Evolutionary conservation across 2,797 vertebrate genomes (phyloP).

Genomic region (Hoplostethus mediterraneus): DNA sequence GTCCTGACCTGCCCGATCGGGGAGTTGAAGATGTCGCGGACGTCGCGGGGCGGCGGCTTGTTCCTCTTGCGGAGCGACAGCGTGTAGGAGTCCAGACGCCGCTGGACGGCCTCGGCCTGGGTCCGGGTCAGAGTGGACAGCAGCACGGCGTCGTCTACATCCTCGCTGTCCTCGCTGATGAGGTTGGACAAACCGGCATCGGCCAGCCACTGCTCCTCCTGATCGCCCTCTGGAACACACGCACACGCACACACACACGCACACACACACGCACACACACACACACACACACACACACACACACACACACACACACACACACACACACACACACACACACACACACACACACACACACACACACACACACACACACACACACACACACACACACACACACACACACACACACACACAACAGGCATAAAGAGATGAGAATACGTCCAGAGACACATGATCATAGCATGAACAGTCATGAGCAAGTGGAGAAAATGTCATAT

Average conservation of each 20-base stretch:
- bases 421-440: no score
- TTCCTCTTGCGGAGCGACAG: slow-evolving; percentile 87
- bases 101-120: slow-evolving; percentile 89
- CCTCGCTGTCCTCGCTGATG: slow-evolving; percentile 82
- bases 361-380: no score
- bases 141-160: slow-evolving; percentile 85
- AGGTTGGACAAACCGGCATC: slow-evolving; percentile 89
- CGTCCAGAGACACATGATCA: no score
- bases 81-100: slow-evolving; percentile 87
- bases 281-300: no score
- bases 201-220: slow-evolving; percentile 91
- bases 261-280: no score
- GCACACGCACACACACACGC: no score
- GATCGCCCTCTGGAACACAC: slow-evolving; percentile 84
- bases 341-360: no score
- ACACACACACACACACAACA: no score
- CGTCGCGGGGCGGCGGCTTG: slow-evolving; percentile 87
- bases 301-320: no score
- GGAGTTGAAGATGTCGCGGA: slow-evolving; percentile 87
- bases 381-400: slow-evolving; percentile 1
- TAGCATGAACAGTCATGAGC: neutral
- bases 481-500: neutral
- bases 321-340: no score
- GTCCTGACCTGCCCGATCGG: slow-evolving; percentile 75
- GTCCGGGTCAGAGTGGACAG: slow-evolving; percentile 91